These are phyloP conservation scores for Toxotes lorentzi DNA, from an alignment of 2,797 vertebrate genomes.

Conservation along the genomic window DNA sequence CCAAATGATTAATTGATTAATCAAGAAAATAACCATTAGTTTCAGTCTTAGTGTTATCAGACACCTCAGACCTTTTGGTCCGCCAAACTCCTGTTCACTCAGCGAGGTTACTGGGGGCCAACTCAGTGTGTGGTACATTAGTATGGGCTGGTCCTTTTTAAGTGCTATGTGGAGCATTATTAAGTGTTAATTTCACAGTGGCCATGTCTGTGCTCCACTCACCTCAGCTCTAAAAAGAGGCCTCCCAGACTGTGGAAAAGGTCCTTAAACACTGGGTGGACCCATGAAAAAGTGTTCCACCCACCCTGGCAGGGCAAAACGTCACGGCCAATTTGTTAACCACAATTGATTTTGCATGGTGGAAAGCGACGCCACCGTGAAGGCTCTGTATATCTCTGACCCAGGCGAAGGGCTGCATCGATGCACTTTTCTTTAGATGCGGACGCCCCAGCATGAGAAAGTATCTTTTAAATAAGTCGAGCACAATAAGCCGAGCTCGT, in stretches of 20 bases:
- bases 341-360: conserved; percentile 70
- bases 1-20: background rate
- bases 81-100: background rate
- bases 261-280: conserved; percentile 62
- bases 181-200: conserved; percentile 78
- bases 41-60: background rate
- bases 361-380: conserved; percentile 40
- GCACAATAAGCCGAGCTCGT: conserved; percentile 26
- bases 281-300: conserved; percentile 64
- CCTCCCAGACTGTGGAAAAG: conserved; percentile 63
- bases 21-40: background rate
- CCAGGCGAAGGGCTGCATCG: conserved; percentile 1
- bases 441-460: conserved; percentile 27
- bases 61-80: background rate
- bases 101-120: background rate
- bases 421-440: conserved; percentile 18
- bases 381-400: conserved; percentile 42
- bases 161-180: conserved; percentile 56
- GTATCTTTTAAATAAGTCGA: conserved; percentile 3
- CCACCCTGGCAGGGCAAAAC: conserved; percentile 50
- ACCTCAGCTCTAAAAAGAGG: conserved; percentile 53
- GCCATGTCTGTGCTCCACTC: conserved; percentile 61
- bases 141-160: conserved; percentile 22
- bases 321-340: conserved; percentile 84
- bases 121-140: conserved; percentile 59